These are phyloP conservation scores for Drosophila multiciliata DNA, from an alignment of 2,888 invertebrate species.

Conservation along the genomic window DNA sequence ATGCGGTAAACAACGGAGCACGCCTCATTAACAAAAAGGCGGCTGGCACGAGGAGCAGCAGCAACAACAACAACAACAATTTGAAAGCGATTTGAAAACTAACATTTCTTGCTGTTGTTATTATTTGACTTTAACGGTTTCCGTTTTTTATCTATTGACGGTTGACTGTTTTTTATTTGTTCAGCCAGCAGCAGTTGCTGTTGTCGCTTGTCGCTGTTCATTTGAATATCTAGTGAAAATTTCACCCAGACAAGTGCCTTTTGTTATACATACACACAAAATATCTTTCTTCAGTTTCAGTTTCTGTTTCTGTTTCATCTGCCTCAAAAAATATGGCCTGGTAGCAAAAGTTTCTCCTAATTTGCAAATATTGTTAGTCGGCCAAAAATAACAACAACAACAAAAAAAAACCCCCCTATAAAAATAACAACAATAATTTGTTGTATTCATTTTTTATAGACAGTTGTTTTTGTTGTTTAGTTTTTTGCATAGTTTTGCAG, in stretches of 20 bases:
- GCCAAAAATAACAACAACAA: not conserved
- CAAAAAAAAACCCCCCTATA: not conserved
- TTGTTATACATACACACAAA: conserved; percentile 55
- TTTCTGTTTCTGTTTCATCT: conserved; percentile 66
- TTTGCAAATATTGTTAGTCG: conserved; percentile 70
- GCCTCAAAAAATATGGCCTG: conserved; percentile 39
- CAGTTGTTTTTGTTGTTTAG: conserved; percentile 24
- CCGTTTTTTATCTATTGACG: conserved; percentile 73
- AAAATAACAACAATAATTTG: conserved; percentile 13
- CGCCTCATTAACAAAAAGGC: conserved; percentile 75
- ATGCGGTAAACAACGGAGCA: conserved; percentile 62
- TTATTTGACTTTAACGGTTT: conserved; percentile 76
- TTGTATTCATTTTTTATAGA: conserved; percentile 32
- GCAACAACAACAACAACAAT: conserved; percentile 41
- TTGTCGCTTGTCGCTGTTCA: conserved; percentile 50
- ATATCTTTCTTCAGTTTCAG: conserved; percentile 33
- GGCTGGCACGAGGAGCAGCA: conserved; percentile 40
- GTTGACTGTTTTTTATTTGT: conserved; percentile 69
- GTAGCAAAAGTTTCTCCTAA: conserved; percentile 76
- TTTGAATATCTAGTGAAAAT: conserved; percentile 80
- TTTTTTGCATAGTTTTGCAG: conserved; percentile 54
- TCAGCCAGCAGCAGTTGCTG: conserved; percentile 50
- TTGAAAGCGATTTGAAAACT: conserved; percentile 74
- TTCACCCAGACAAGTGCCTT: conserved; percentile 80
- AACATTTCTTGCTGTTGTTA: conserved; percentile 53